Base-by-base conservation (phyloP, 2,888 invertebrate genomes). In the Eurytoma adleriae region DNA sequence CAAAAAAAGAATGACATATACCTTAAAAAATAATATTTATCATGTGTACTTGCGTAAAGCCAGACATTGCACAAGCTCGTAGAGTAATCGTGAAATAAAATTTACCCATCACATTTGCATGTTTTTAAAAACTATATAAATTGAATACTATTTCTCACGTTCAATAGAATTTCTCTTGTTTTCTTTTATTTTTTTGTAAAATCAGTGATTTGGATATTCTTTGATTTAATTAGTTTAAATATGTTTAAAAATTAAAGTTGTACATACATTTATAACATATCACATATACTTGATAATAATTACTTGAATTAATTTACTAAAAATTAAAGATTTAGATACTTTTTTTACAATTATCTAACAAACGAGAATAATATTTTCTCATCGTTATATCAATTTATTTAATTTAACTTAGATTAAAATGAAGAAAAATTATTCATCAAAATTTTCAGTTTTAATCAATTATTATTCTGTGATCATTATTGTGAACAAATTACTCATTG, bases 51-150 rank as follows among this genome's bases (percentile, higher is more conserved):
- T 80, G 54, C 30, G 69, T 64, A 72, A 64, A 66, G 74, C 64
- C 81, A 83, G 78, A 79, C 79, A 64, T 78, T 75, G 82, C 80
- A 83, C 78, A 50, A 78, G 56, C 66, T 81, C 57, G 67, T 81
- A 78, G 74, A 69, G 30, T 61, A n/a, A 72, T 62, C 7, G 3
- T 56, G 24, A 56, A 30, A 20, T 72, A 20, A 72, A 48, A 62
- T 71, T 80, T 73, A 5, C 54, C 16, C 70, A 69, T 70, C 54
- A 69, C 27, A n/a, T 61, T 10, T 78, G 78, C 81, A 81, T 81
- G 78, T 54, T 64, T 10, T 14, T 48, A 64, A 48, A 68, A 61
- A 61, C 50, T 24, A 12, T 56, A 56, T 77, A 24, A 56, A 68
- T 10, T 72, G 24, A 57, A 40, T 12, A 20, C 52, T 52, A 54